Percentiles rank a stretch among this genome's conserved stretches.
Evolutionary conservation across 2,888 invertebrate genomes (phyloP).

Genomic region (Caenorhabditis imperialis): DNA sequence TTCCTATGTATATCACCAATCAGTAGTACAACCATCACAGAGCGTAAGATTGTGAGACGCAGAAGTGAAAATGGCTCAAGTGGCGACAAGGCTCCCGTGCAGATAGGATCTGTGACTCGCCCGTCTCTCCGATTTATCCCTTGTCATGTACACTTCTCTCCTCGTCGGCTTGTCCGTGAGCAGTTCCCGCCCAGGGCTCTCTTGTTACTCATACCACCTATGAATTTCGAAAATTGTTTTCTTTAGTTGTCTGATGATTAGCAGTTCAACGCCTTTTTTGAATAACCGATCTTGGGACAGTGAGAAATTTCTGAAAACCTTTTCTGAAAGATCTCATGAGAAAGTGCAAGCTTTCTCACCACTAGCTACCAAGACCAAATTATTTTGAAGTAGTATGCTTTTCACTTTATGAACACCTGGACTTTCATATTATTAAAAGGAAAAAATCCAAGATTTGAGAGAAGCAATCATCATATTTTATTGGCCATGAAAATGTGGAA

Average conservation of each 20-base stretch:
- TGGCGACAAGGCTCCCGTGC: slow-evolving; percentile 38
- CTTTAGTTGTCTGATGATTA: slow-evolving; percentile 15
- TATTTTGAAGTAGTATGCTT: too few relatives aligned
- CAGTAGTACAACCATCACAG: slow-evolving; percentile 29
- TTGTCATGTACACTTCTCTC: slow-evolving; percentile 35
- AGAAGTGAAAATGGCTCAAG: slow-evolving; percentile 34
- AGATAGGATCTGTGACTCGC: slow-evolving; percentile 12
- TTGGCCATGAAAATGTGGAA: slow-evolving; percentile 49
- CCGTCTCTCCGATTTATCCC: slow-evolving; percentile 16
- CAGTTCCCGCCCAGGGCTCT: slow-evolving; percentile 17
- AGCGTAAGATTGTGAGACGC: slow-evolving; percentile 20
- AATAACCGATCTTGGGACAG: too few relatives aligned
- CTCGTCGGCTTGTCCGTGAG: slow-evolving; percentile 15
- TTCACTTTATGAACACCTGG: too few relatives aligned
- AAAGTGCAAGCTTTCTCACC: slow-evolving; percentile 3
- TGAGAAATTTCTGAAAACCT: background rate
- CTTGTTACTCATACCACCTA: slow-evolving; percentile 30
- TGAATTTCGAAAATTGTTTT: slow-evolving; percentile 9
- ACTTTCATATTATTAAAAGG: too few relatives aligned
- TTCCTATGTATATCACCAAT: slow-evolving; percentile 8
- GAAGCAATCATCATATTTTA: slow-evolving; percentile 47
- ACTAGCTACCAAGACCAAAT: too few relatives aligned
- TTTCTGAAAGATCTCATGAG: slow-evolving; percentile 6
- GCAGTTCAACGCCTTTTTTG: too few relatives aligned
- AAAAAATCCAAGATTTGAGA: too few relatives aligned